Evolutionary conservation across 1,140 invertebrate species (phyloP), one percentile per base, ranked within the genome.

Genomic region (Pseudomyrmex concolor): DNA sequence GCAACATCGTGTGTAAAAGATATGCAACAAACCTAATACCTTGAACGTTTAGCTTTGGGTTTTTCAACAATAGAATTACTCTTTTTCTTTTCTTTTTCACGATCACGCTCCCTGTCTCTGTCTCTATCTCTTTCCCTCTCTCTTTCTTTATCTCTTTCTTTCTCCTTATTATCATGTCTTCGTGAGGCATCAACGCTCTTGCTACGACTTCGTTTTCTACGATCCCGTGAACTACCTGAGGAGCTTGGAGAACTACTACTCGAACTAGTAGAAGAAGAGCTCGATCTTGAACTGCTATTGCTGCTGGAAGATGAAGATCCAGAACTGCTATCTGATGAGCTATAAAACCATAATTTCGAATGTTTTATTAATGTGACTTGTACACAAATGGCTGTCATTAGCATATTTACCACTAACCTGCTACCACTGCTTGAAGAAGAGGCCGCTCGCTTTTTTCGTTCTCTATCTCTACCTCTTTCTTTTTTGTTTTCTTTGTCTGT

Each of bases 391-490:
- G 60, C 9, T 51, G 5, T 67, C 13, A 34, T 64, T 13, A 15
- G 10, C 0, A 7, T 72, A 43, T 60, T 50, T 22, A 45, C 34
- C 43, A 25, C 22, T 71, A 57, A 85, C 77, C 85, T 92, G 97
- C 96, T 97, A 97, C 96, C 97, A 86, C 96, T 97, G 82, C 97
- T 97, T 68, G 96, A 97, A 45, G 96, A 96, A 3, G 96, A 97
- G 51, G 96, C 97, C 12, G 96, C 97, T 55, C 95, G 94, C 87
- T 95, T 95, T 84, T 96, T 96, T 91, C 96, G 95, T 87, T 96
- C 96, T 25, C 94, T 95, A 10, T 96, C 96, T 86, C 96, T 94
- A 22, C 92, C 93, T 87, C 93, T 92, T 84, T 95, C 95, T 89
- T 96, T 96, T 92, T 97, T 96, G 91, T 96, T 96, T 60, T 97